These are phyloP conservation scores for Octodon degus DNA, from an alignment of 2,113 vertebrate species.

Conservation along the genomic window DNA sequence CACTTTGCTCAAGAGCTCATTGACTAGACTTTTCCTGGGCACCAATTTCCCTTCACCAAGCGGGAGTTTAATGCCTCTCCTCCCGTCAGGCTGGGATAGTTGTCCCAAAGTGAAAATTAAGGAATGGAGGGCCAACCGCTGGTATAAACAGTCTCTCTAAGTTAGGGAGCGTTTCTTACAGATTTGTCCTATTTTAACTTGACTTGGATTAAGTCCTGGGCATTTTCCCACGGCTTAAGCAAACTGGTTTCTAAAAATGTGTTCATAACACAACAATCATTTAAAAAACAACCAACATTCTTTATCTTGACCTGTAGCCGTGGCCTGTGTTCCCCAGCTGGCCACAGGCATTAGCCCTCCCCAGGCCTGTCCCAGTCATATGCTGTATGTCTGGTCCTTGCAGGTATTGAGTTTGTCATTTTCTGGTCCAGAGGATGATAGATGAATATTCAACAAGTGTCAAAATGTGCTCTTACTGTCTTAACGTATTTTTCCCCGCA, in stretches of 20 bases:
- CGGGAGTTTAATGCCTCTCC: neutral
- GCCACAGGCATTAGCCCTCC: neutral
- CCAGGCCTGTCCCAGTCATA: rapidly evolving
- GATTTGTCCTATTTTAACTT: neutral
- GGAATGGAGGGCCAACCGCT: neutral
- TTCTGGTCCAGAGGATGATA: neutral
- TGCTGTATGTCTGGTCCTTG: neutral
- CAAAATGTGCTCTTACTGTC: neutral
- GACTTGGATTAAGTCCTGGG: neutral
- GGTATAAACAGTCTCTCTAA: neutral
- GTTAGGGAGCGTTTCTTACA: neutral
- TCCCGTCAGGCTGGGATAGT: neutral
- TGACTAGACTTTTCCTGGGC: neutral
- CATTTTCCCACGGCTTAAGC: too few relatives aligned
- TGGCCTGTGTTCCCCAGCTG: neutral
- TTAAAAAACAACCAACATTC: neutral
- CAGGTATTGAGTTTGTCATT: neutral
- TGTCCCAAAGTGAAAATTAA: neutral
- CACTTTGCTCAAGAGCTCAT: neutral
- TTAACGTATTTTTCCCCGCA: neutral
- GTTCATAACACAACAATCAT: neutral
- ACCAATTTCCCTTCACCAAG: neutral
- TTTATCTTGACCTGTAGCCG: neutral
- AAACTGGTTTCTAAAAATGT: neutral
- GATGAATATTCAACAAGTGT: neutral